Base-by-base conservation (phyloP, 1,140 invertebrate species). In the Tetramorium simillimum region DNA sequence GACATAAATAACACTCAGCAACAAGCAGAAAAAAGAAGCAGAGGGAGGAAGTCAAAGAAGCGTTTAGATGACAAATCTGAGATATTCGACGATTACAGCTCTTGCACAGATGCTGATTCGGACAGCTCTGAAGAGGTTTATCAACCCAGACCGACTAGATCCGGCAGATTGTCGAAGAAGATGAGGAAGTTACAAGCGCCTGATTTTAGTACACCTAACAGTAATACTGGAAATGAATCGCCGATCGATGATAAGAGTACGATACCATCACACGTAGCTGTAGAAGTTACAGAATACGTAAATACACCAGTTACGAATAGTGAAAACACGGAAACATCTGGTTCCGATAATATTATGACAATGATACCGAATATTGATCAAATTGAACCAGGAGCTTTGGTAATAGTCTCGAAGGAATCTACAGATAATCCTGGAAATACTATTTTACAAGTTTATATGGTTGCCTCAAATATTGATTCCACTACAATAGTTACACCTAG, bases 361-460 rank as follows among this genome's bases (percentile, higher is more conserved):
- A 87, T 86, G 3, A 92, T 94, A 75, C 86, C 93, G 5, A 92
- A 93, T 72, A 92, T 94, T 3, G 77, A 75, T 82, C 49, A 93
- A 28, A 93, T 95, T 12, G 92, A 95, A 80, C 95, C 95, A 7
- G 95, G 95, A 67, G 95, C 95, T 9, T 86, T 95, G 10, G 93
- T 95, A 3, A 94, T 95, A 77, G 86, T 95, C 10, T 93, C 94
- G 2, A 94, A 94, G 6, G 92, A 94, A 80, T 94, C 92, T n/a
- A 21, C 81, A 0, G 93, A 92, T 2, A 90, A 95, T 80, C 94
- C 95, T 28, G 94, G 92, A 7, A 93, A 95, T 89, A 95, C 91
- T 51, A 89, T 94, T 33, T 85, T 95, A 14, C 94, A 95, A 85
- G 93, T 95, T 84, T 95, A 94, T 21, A 95, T 95, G 94, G 94